phyloP scores from a whole-genome alignment of 1,140 invertebrate species.

The Scaptomyza graminum region DNA sequence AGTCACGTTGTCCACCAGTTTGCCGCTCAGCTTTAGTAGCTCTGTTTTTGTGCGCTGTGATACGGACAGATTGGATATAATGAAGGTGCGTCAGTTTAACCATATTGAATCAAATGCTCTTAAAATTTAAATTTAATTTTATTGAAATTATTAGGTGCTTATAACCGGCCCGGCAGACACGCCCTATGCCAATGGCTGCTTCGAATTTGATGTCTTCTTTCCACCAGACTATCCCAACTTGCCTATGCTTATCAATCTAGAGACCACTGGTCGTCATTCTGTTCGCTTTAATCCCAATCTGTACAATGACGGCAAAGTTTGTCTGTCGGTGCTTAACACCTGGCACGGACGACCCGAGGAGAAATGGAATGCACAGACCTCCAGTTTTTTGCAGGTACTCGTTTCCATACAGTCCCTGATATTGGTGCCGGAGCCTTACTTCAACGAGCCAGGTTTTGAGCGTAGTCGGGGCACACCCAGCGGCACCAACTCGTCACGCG shows the following conservation, averaged over 20 bases:
- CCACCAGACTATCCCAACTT: constrained; percentile 93
- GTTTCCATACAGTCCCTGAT: constrained; percentile 98
- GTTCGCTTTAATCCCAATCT: constrained; percentile 99
- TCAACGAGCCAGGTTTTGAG: constrained; percentile 99
- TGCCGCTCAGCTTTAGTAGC: constrained; percentile 96
- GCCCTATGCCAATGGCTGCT: constrained; percentile 95
- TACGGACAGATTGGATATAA: constrained; percentile 95
- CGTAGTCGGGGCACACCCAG: constrained; percentile 94
- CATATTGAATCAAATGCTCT: not conserved
- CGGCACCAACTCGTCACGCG: constrained; percentile 93
- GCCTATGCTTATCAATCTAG: constrained; percentile 94
- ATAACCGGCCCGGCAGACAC: constrained; percentile 96
- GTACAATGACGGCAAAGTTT: constrained; percentile 98
- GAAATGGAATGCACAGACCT: constrained; percentile 98
- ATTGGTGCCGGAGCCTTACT: constrained; percentile 97
- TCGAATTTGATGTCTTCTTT: constrained; percentile 96
- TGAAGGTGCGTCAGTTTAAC: constrained; percentile 89
- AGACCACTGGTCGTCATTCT: constrained; percentile 96
- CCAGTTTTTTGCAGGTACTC: constrained; percentile 97
- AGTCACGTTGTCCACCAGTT: constrained; percentile 95
- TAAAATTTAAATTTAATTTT: not conserved
- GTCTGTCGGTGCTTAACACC: constrained; percentile 97
- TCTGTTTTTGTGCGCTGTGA: constrained; percentile 98
- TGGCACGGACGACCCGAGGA: constrained; percentile 99
- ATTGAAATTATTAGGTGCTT: constrained; percentile 87